Evolutionary conservation across 2,888 invertebrate genomes (phyloP).

Genomic region (Pollenia labialis): DNA sequence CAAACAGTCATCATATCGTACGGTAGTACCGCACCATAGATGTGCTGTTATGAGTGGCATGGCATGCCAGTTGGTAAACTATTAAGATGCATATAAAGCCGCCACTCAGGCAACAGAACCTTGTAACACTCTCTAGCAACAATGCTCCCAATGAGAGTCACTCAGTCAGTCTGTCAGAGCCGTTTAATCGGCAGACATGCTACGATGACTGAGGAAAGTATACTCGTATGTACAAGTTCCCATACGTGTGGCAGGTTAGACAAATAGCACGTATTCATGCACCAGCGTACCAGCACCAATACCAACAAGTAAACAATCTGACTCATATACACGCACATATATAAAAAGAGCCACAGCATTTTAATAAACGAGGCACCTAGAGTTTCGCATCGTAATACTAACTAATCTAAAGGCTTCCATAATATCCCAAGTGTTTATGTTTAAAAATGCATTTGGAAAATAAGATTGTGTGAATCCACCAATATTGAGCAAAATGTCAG

Average conservation of each 20-base stretch:
- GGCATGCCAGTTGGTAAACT: slow-evolving; percentile 69
- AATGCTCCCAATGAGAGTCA: slow-evolving; percentile 70
- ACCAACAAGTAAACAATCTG: neutral
- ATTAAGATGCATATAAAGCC: slow-evolving; percentile 74
- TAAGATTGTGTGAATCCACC: slow-evolving; percentile 49
- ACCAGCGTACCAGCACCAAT: slow-evolving; percentile 45
- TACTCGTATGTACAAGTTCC: slow-evolving; percentile 7
- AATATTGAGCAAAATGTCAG: slow-evolving; percentile 58
- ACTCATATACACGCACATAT: neutral
- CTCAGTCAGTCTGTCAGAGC: slow-evolving; percentile 38
- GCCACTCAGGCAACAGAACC: slow-evolving; percentile 62
- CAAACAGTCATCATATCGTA: slow-evolving; percentile 42
- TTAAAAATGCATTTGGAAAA: slow-evolving; percentile 55
- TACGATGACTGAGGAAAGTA: slow-evolving; percentile 36
- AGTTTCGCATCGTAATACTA: slow-evolving; percentile 48
- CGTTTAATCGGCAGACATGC: slow-evolving; percentile 54
- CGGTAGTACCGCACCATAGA: slow-evolving; percentile 20
- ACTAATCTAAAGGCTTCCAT: slow-evolving; percentile 58
- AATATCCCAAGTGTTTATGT: slow-evolving; percentile 67
- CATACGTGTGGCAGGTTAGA: slow-evolving; percentile 61
- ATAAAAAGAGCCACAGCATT: slow-evolving; percentile 38
- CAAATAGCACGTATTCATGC: slow-evolving; percentile 63
- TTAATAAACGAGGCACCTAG: slow-evolving; percentile 49
- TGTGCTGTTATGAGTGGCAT: slow-evolving; percentile 47
- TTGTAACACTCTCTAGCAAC: slow-evolving; percentile 28